Base-by-base conservation (phyloP, 2,113 vertebrate species). In the Ceyx margarethae region DNA sequence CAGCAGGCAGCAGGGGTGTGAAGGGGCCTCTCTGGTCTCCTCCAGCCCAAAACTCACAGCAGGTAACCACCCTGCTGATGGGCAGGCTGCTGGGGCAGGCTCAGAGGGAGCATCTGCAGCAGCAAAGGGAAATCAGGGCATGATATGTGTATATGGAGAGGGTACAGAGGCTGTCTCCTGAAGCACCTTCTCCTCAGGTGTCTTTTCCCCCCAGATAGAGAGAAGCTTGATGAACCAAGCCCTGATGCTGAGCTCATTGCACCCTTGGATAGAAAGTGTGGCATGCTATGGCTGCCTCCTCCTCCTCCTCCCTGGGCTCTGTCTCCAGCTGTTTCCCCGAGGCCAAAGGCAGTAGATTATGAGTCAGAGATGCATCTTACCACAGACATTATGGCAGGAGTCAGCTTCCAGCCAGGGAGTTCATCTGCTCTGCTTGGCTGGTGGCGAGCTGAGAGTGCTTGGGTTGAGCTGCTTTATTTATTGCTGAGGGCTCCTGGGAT, bases 271-370 rank as follows among this genome's bases (percentile, higher is more conserved):
- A 53, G 74, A 71, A 81, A 73, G 16, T 0, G 3, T 29, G 37
- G 66, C 66, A 65, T 0, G 0, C 13, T 1, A 1, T 1, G 2
- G 74, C 45, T 2, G 1, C 35, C 17, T 72, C 37, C 6, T 5
- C 50, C 19, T 10, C 72, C 62, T 33, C 15, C 51, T 81, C 0
- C 0, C 73, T 23, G 77, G 23, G 50, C 82, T 90, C 12, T 1
- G 7, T 56, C 89, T 85, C 80, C 75, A 82, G 93, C 91, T 73
- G 56, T 23, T 77, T 46, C 57, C 85, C 85, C 1, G 2, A 26
- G 72, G 81, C 77, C 17, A 13, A 46, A 79, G 69, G 48, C 82
- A 65, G 71, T 53, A 17, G 51, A 37, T 7, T 0, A 2, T 72
- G 84, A 91, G 53, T 81, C 85, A 91, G 72, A 81, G 48, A 67